Conservation (phyloP, 1,140 invertebrate genomes). For the Uloborus diversus region DNA sequence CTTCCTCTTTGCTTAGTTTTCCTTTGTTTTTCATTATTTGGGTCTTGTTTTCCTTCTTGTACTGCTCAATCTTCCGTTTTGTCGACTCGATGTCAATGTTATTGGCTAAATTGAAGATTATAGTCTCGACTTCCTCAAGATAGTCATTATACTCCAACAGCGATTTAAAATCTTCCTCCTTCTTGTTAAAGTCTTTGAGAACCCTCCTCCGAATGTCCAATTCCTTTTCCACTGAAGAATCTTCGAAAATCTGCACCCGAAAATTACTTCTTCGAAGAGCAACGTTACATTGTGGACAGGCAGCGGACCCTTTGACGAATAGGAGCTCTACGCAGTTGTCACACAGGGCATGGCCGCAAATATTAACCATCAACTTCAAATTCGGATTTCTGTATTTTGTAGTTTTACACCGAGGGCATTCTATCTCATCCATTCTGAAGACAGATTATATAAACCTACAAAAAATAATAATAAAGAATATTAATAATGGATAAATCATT, state of each 20-base stretch:
- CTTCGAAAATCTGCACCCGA: slow-evolving; percentile 89
- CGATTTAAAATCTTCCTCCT: slow-evolving; percentile 85
- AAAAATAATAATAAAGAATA: neutral
- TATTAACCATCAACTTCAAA: slow-evolving; percentile 96
- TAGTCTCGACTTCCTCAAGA: slow-evolving; percentile 86
- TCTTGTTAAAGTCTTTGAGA: slow-evolving; percentile 90
- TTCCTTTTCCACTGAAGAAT: slow-evolving; percentile 96
- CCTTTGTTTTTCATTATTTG: slow-evolving; percentile 81
- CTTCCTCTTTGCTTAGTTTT: slow-evolving; percentile 68
- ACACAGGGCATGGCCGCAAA: slow-evolving; percentile 97
- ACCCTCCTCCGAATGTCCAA: slow-evolving; percentile 88
- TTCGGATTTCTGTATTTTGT: slow-evolving; percentile 98
- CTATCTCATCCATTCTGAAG: slow-evolving; percentile 73
- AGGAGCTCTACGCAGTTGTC: slow-evolving; percentile 95
- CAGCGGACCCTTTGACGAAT: slow-evolving; percentile 93
- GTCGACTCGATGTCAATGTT: slow-evolving; percentile 90
- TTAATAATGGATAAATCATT: no score
- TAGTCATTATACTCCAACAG: slow-evolving; percentile 92
- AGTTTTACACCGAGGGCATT: slow-evolving; percentile 96
- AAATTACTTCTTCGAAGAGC: slow-evolving; percentile 89
- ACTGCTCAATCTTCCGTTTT: slow-evolving; percentile 91
- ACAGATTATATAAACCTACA: neutral
- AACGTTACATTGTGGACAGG: slow-evolving; percentile 91
- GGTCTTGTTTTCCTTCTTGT: slow-evolving; percentile 93
- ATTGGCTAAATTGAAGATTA: slow-evolving; percentile 91